Evolutionary conservation across 2,888 invertebrate genomes (phyloP).

Genomic region (Cyclophora punctaria): DNA sequence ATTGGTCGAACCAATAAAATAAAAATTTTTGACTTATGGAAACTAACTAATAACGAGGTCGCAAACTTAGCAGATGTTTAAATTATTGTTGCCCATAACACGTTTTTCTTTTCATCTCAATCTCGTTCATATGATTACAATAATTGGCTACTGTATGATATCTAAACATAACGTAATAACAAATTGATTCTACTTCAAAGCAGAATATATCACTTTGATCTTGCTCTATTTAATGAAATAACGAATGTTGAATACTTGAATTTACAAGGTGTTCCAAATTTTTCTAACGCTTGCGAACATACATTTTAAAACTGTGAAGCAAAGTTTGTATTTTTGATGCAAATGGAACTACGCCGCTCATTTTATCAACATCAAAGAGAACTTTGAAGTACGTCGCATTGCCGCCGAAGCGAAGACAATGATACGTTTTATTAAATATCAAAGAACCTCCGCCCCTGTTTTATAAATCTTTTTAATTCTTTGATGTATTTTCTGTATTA

Average conservation of each 20-base stretch:
- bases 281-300: slow-evolving; percentile 29
- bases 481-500: slow-evolving; percentile 10
- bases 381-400: slow-evolving; percentile 49
- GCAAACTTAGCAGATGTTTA: no score
- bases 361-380: slow-evolving; percentile 63
- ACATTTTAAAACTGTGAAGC: slow-evolving; percentile 37
- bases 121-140: slow-evolving; percentile 8
- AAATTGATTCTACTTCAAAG: slow-evolving; percentile 52
- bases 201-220: slow-evolving; percentile 54
- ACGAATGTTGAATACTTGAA: slow-evolving; percentile 44
- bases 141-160: slow-evolving; percentile 15
- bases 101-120: no score
- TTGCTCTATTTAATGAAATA: slow-evolving; percentile 50
- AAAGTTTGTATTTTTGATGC: slow-evolving; percentile 47
- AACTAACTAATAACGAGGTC: no score
- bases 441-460: slow-evolving; percentile 45
- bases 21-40: no score
- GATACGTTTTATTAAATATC: slow-evolving; percentile 62
- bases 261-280: slow-evolving; percentile 46
- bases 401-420: slow-evolving; percentile 51
- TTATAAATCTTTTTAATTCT: slow-evolving; percentile 33
- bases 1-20: no score
- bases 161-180: slow-evolving; percentile 15
- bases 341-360: slow-evolving; percentile 49
- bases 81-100: no score